Conservation (phyloP, 2,113 vertebrate genomes). For the Dicerorhinus sumatrensis region DNA sequence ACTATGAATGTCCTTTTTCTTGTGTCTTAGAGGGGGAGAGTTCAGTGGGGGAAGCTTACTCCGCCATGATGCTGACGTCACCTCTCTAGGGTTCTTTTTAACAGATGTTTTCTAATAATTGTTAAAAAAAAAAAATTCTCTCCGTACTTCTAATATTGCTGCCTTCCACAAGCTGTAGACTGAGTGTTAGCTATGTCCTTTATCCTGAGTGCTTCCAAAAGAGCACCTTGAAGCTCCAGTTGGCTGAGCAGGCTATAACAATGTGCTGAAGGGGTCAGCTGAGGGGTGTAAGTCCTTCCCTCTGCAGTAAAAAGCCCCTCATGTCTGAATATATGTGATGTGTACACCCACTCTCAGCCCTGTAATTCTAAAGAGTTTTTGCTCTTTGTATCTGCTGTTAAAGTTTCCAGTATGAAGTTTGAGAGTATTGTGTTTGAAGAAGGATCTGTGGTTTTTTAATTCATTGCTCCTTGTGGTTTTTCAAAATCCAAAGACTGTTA, state of each 20-base stretch:
- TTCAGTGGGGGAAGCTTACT: too few species aligned
- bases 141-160: neutral
- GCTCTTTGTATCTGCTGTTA: neutral
- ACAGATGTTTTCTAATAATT: neutral
- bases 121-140: neutral
- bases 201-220: neutral
- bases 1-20: too few species aligned
- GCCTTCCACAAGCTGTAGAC: neutral
- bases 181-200: neutral
- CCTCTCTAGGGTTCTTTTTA: neutral
- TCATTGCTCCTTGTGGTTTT: neutral
- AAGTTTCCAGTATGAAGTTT: neutral
- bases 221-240: neutral
- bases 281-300: neutral
- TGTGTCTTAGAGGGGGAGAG: too few species aligned
- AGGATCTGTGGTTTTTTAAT: neutral
- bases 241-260: neutral
- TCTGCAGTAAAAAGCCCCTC: neutral
- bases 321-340: neutral
- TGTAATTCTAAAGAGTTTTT: neutral
- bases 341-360: neutral
- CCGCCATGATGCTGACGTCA: too few species aligned
- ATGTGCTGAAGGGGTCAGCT: neutral
- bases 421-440: neutral
- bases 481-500: neutral